A percentile compares a stretch with the other conserved stretches of the same genome.
These are phyloP conservation scores for Plebejus anna DNA, from an alignment of 2,888 invertebrate genomes.

Conservation along the genomic window DNA sequence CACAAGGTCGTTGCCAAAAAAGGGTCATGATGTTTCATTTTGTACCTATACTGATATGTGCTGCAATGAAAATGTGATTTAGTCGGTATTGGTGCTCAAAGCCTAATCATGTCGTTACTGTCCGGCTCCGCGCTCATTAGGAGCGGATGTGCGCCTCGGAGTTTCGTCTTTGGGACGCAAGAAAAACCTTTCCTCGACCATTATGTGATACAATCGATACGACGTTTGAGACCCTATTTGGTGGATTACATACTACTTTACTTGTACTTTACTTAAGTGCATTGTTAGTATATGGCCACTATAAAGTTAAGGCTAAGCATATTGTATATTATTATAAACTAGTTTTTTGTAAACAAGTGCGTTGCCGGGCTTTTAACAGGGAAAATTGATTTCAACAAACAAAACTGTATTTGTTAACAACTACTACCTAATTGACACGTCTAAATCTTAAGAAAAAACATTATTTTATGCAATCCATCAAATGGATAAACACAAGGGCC, in stretches of 20 bases:
- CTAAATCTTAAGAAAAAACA: not conserved
- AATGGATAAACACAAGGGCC: slow-evolving; percentile 11
- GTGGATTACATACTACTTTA: not conserved
- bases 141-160: slow-evolving; percentile 18
- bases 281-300: too few species aligned
- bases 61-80: slow-evolving; percentile 23
- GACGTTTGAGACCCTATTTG: not conserved
- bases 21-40: slow-evolving; percentile 8
- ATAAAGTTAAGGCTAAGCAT: too few species aligned
- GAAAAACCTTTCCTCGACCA: slow-evolving; percentile 2
- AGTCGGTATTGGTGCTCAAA: slow-evolving; percentile 24
- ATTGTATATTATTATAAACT: too few species aligned
- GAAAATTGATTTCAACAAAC: too few species aligned
- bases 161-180: slow-evolving; percentile 19
- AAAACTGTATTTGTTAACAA: too few species aligned
- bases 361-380: too few species aligned
- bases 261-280: too few species aligned
- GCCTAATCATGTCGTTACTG: slow-evolving; percentile 30
- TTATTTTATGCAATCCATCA: not conserved
- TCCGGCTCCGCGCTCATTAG: slow-evolving; percentile 25
- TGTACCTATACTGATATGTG: not conserved
- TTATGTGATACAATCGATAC: slow-evolving; percentile 8
- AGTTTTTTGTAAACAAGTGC: too few species aligned
- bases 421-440: not conserved
- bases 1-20: not conserved